Base-by-base conservation (phyloP, 2,888 invertebrate species). In the Hydroisotoma schaefferi region DNA sequence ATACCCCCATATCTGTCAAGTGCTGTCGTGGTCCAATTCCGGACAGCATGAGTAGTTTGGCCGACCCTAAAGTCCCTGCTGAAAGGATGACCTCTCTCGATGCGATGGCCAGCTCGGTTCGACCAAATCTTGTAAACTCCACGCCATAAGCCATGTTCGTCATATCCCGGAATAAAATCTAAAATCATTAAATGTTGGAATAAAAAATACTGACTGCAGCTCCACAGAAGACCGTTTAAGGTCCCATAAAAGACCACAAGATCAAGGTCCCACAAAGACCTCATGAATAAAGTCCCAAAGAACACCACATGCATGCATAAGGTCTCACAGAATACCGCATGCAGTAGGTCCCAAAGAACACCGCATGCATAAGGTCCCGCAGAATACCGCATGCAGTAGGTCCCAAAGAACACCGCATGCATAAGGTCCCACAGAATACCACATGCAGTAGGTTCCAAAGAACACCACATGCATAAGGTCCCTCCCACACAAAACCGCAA, bases 71-170 rank as follows among this genome's bases (percentile, higher is more conserved):
- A 5, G 58, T 47, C 38, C 66, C 66, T 2, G 66, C 66, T 2
- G 63, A 63, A 15, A 66, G 20, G 29, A 66, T 63, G 1, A 63
- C 61, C 51, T 66, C 66, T 46, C 63, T 66, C 20, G 60, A 63
- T 2, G 66, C 63, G 46, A 59, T 58, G 12, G 66, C 66, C 28
- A 40, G 37, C 12, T 57, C 51, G 18, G 54, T n/a, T 15, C 55
- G 54, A 2, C 63, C 63, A 47, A 63, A 62, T 2, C 66, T 52
- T 28, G 60, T 61, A 33, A 61, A 66, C 18, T 63, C 57, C 1
- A 66, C 66, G 28, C 66, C 66, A 46, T 59, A 43, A 18, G 62
- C 61, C 22, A 46, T 46, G 26, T 46, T 46, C 22, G 4, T 46
- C 46, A 46, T 46, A 15, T 46, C 46, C 20, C 46, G 8, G 46